A percentile compares a stretch with the other conserved stretches of the same genome.
These are phyloP conservation scores for Panurus biarmicus DNA, from an alignment of 2,113 vertebrate species.

Conservation along the genomic window DNA sequence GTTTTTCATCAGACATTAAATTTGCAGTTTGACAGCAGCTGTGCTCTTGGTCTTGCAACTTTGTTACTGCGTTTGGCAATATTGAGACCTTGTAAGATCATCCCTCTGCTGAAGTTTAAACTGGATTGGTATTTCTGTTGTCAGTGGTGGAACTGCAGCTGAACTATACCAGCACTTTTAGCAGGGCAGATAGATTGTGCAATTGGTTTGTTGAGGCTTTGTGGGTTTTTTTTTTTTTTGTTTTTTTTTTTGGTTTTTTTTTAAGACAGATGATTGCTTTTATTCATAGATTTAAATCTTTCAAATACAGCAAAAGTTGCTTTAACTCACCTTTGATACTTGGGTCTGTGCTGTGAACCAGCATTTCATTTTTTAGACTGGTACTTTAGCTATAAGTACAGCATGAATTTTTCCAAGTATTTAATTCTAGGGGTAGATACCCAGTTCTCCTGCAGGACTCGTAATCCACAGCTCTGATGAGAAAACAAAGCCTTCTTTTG, in stretches of 20 bases:
- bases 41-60: neutral
- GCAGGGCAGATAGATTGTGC: neutral
- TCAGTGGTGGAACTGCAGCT: neutral
- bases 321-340: neutral
- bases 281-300: neutral
- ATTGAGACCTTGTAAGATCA: neutral
- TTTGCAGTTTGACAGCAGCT: neutral
- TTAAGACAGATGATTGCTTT: neutral
- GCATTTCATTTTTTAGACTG: neutral
- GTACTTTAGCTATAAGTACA: neutral
- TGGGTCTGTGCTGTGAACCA: neutral
- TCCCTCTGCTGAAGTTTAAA: neutral
- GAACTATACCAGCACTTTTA: neutral
- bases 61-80: neutral
- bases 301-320: neutral
- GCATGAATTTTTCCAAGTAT: neutral
- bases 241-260: too few relatives aligned
- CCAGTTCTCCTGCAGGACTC: neutral
- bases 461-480: neutral
- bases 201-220: neutral
- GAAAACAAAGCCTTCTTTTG: neutral
- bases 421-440: neutral
- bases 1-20: neutral
- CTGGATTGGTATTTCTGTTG: neutral
- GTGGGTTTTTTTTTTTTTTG: too few relatives aligned